Percentiles rank a stretch among this genome's conserved stretches.
These are phyloP conservation scores for Sus cebifrons DNA, from an alignment of 2,797 vertebrate species.

Conservation along the genomic window DNA sequence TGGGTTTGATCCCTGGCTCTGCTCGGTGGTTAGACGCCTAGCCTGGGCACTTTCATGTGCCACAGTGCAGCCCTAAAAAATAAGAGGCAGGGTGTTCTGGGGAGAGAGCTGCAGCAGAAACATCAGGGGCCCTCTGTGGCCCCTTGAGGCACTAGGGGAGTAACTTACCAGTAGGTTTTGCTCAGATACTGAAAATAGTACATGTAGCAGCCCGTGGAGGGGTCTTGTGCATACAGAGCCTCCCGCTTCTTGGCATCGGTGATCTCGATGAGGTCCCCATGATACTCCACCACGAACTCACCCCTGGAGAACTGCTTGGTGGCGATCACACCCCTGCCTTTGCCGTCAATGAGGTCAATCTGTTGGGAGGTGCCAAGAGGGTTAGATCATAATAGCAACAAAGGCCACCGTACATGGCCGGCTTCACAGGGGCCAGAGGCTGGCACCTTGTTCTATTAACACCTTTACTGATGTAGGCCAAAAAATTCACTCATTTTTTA, in stretches of 20 bases:
- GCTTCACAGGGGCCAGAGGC: background rate
- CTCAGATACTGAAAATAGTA: constrained; percentile 97
- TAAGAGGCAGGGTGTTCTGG: too few relatives aligned
- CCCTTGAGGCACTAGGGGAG: fast-evolving
- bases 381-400: background rate
- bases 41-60: too few relatives aligned
- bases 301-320: constrained; percentile 95
- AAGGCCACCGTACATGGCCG: fast-evolving
- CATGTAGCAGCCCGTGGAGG: constrained; percentile 98
- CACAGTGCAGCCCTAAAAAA: too few relatives aligned
- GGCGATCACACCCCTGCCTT: constrained; percentile 97
- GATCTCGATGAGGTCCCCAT: constrained; percentile 97
- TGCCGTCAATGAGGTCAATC: constrained; percentile 97
- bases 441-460: background rate
- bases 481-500: too few relatives aligned
- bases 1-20: too few relatives aligned
- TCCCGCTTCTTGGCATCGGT: constrained; percentile 95
- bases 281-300: constrained; percentile 98
- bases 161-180: constrained; percentile 96
- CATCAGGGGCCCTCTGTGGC: too few relatives aligned
- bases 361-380: constrained; percentile 81
- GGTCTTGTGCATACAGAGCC: constrained; percentile 94
- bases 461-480: background rate
- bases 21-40: too few relatives aligned
- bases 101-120: too few relatives aligned